phyloP scores from a whole-genome alignment of 1,140 invertebrate species.

The Aricia agestis region DNA sequence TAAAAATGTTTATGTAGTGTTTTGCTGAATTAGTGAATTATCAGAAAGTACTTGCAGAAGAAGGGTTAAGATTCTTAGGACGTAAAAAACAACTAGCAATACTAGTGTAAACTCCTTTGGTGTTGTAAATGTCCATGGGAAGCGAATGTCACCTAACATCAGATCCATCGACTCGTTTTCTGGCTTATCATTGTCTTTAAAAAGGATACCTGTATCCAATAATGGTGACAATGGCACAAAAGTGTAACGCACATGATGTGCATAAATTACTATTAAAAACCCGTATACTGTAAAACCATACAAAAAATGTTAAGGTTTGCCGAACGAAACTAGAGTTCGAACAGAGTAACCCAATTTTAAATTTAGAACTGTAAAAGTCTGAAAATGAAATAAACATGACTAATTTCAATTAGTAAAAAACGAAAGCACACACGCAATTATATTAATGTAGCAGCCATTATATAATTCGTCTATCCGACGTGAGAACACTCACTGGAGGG shows the following conservation, averaged over 20 bases:
- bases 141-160: too few relatives aligned
- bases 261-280: neutral
- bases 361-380: too few relatives aligned
- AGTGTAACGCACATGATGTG: neutral
- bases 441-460: neutral
- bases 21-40: too few relatives aligned
- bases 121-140: too few relatives aligned
- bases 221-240: neutral
- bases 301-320: neutral
- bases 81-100: too few relatives aligned
- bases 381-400: neutral
- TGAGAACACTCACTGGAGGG: conserved; percentile 43
- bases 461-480: conserved; percentile 22
- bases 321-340: neutral
- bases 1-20: too few relatives aligned
- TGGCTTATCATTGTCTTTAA: too few relatives aligned
- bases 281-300: neutral
- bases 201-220: neutral
- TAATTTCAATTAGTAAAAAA: neutral
- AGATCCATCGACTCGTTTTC: too few relatives aligned
- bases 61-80: too few relatives aligned
- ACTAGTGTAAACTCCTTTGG: too few relatives aligned
- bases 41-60: too few relatives aligned
- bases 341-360: neutral
- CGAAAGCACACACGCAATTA: neutral